phyloP scores from a whole-genome alignment of 2,113 vertebrate genomes.

The Benitochromis conjunctus region DNA sequence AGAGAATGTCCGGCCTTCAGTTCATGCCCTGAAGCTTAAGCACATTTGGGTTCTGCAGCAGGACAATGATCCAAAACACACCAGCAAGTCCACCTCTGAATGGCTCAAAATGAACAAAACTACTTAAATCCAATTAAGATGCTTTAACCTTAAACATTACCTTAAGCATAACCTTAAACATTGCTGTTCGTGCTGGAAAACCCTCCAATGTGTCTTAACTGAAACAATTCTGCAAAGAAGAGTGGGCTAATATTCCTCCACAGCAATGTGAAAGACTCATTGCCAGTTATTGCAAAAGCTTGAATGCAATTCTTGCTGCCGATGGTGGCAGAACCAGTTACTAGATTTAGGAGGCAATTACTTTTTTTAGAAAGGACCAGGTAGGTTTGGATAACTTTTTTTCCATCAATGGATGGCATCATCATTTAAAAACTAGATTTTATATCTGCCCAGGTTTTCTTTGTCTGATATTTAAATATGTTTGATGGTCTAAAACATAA shows the following conservation, averaged over 20 bases:
- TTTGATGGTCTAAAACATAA: background rate
- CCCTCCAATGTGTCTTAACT: background rate
- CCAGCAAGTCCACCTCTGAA: background rate
- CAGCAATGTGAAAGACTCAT: background rate
- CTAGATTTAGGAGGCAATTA: background rate
- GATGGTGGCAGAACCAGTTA: background rate
- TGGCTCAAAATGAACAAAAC: background rate
- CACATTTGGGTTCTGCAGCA: background rate
- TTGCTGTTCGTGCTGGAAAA: background rate
- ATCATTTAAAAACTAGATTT: background rate
- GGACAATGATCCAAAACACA: background rate
- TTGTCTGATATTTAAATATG: background rate
- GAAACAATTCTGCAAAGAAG: background rate
- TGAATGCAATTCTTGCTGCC: background rate
- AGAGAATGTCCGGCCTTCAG: background rate
- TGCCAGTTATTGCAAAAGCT: background rate
- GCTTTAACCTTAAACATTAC: background rate
- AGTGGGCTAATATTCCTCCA: background rate
- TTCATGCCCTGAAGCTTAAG: background rate
- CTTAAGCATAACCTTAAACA: background rate
- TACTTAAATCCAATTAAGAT: background rate
- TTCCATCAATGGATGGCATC: background rate
- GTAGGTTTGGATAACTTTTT: background rate
- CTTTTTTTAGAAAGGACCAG: background rate
- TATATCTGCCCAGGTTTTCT: background rate